phyloP scores from a whole-genome alignment of 2,113 vertebrate species.

The Pipra filicauda region DNA sequence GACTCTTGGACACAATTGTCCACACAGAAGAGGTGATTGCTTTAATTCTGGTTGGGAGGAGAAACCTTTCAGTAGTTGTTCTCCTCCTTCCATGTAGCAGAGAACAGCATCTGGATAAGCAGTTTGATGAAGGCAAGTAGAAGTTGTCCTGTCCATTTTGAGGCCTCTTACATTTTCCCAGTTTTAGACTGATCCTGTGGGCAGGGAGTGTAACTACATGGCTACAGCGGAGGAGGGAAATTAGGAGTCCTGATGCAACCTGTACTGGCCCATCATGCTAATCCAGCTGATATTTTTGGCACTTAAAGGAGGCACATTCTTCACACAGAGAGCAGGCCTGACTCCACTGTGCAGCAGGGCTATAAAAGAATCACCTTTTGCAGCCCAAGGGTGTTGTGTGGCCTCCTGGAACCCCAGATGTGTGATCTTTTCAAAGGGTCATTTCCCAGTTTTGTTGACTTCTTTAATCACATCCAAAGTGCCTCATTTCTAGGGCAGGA shows the following conservation, averaged over 20 bases:
- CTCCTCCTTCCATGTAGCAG: background rate
- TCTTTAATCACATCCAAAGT: background rate
- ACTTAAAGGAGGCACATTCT: background rate
- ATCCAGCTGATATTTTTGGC: background rate
- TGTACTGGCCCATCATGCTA: background rate
- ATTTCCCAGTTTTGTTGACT: background rate
- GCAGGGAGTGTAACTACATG: background rate
- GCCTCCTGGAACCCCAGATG: background rate
- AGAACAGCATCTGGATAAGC: background rate
- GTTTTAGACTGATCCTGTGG: background rate
- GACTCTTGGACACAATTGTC: background rate
- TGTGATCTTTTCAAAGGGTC: background rate
- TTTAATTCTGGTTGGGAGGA: background rate
- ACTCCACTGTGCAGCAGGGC: background rate
- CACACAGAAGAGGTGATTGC: background rate
- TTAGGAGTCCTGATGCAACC: background rate
- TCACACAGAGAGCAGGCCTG: background rate
- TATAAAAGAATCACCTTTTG: background rate
- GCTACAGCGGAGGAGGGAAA: background rate
- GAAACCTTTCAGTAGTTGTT: background rate
- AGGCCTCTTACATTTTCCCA: background rate
- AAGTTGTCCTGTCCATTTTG: background rate
- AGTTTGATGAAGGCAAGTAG: background rate
- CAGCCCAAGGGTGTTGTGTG: background rate
- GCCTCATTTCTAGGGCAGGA: background rate